These are phyloP conservation scores for Holocentrus rufus DNA, from an alignment of 2,797 vertebrate species.

Conservation along the genomic window DNA sequence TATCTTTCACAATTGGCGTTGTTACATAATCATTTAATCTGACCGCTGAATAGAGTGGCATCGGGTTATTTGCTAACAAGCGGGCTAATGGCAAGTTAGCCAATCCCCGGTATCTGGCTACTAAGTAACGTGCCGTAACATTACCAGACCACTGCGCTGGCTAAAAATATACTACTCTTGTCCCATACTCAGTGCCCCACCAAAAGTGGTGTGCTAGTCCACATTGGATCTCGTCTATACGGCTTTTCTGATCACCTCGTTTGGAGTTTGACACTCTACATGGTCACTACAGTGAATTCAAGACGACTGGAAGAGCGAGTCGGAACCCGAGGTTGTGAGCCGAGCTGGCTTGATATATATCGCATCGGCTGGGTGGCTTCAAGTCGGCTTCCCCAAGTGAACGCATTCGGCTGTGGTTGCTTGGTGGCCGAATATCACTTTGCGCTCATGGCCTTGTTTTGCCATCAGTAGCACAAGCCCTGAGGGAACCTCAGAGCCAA, in stretches of 20 bases:
- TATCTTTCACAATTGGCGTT: neutral
- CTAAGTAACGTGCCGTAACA: conserved; percentile 30
- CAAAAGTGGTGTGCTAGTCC: conserved; percentile 61
- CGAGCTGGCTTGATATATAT: conserved; percentile 61
- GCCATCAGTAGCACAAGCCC: conserved; percentile 52
- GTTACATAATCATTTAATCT: conserved; percentile 7
- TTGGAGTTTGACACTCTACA: conserved; percentile 73
- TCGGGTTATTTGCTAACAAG: conserved; percentile 41
- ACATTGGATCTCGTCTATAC: conserved; percentile 34
- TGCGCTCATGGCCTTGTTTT: conserved; percentile 65
- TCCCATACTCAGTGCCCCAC: conserved; percentile 42
- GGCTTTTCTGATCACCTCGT: conserved; percentile 50
- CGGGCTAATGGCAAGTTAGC: conserved; percentile 43
- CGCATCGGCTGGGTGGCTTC: conserved; percentile 55
- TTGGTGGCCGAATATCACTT: conserved; percentile 54
- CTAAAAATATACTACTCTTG: conserved; percentile 72
- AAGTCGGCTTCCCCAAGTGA: conserved; percentile 36
- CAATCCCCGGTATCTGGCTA: conserved; percentile 42
- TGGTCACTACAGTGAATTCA: conserved; percentile 74
- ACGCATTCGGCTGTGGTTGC: conserved; percentile 44
- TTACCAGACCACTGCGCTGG: conserved; percentile 46
- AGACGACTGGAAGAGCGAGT: conserved; percentile 74
- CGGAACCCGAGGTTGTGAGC: conserved; percentile 70
- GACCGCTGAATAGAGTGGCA: conserved; percentile 36
- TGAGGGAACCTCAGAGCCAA: conserved; percentile 22